Conservation (phyloP, 1,140 invertebrate genomes). For the Bombyx mori region DNA sequence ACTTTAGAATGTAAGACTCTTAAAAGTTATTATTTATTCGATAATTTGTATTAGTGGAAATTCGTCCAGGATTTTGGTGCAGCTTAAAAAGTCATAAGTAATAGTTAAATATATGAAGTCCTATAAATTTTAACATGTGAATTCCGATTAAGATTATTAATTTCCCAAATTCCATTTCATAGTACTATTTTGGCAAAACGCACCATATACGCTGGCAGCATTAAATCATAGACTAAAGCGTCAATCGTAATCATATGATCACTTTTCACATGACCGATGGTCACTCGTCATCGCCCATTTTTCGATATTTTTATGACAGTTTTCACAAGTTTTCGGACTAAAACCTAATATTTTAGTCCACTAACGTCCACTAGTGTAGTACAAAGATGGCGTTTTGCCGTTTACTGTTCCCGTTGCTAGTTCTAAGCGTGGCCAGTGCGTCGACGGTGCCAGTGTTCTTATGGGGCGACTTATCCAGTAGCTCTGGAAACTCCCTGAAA, state of each 20-base stretch:
- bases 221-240: constrained; percentile 42
- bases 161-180: too few relatives aligned
- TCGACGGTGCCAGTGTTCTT: constrained; percentile 51
- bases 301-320: constrained; percentile 45
- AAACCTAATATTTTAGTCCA: constrained; percentile 46
- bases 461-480: constrained; percentile 42
- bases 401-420: constrained; percentile 50
- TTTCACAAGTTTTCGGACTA: constrained; percentile 45
- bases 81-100: too few relatives aligned
- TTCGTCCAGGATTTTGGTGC: too few relatives aligned
- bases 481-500: constrained; percentile 23
- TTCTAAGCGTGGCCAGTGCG: constrained; percentile 46
- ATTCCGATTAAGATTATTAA: too few relatives aligned
- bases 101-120: too few relatives aligned
- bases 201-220: constrained; percentile 19
- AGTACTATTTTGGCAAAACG: too few relatives aligned
- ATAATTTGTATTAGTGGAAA: too few relatives aligned
- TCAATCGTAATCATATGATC: constrained; percentile 63
- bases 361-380: constrained; percentile 47
- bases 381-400: constrained; percentile 58
- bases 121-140: too few relatives aligned
- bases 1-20: too few relatives aligned
- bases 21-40: too few relatives aligned
- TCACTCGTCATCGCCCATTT: constrained; percentile 52
- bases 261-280: constrained; percentile 66